phyloP scores from a whole-genome alignment of 2,113 vertebrate species.

The Dromiciops gliroides region DNA sequence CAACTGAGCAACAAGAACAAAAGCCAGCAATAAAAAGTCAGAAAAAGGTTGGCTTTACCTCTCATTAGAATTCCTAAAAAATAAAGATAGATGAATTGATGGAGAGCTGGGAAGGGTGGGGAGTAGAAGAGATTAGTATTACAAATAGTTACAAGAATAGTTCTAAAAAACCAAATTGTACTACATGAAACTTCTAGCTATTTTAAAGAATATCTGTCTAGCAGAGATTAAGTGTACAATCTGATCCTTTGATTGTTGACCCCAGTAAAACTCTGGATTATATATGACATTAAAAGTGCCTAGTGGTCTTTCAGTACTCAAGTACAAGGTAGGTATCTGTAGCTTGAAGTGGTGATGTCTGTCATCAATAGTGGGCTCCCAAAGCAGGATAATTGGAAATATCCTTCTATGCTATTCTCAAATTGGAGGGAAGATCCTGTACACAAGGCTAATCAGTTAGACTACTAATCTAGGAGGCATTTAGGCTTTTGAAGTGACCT shows the following conservation, averaged over 20 bases:
- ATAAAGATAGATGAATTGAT: conserved; percentile 18
- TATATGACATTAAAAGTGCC: not conserved
- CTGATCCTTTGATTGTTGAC: not conserved
- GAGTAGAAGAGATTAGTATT: not conserved
- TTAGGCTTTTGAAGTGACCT: not conserved
- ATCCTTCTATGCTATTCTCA: not conserved
- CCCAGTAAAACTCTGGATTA: conserved; percentile 1
- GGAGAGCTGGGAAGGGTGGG: not conserved
- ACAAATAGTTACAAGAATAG: conserved; percentile 13
- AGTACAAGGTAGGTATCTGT: not conserved
- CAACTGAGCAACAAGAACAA: not conserved
- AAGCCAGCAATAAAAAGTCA: not conserved
- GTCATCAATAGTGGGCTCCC: not conserved
- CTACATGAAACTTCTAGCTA: not conserved
- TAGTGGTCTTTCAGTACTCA: not conserved
- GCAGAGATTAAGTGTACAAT: conserved; percentile 4
- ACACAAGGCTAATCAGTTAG: not conserved
- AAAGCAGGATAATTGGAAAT: not conserved
- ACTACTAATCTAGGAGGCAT: not conserved
- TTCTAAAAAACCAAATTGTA: not conserved
- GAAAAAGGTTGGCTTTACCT: not conserved
- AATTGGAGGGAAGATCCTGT: not conserved
- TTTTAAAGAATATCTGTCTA: not conserved
- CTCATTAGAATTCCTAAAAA: conserved; percentile 15
- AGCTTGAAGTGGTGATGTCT: not conserved